Evolutionary conservation across 2,113 vertebrate genomes (phyloP), one percentile per base, ranked within the genome.

Genomic region (Ceyx margarethae): DNA sequence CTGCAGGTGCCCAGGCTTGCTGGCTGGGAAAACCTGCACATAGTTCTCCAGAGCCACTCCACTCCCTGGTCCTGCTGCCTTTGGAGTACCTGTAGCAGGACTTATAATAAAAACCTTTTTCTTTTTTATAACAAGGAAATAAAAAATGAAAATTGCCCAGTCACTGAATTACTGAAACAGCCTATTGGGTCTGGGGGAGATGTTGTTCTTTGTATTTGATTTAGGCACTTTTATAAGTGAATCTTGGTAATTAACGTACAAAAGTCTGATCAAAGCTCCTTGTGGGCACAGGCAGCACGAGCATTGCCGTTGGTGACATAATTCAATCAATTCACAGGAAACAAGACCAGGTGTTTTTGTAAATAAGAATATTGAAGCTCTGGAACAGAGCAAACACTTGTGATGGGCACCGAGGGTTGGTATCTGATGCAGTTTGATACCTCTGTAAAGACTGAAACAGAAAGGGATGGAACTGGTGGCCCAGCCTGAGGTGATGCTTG

Each of bases 1-100:
- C 25, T 1, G 1, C 40, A 26, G 35, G 31, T 5, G 3, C n/a
- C 0, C 5, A 0, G 26, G 56, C 19, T 92, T 3, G 0, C 35
- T 1, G 15, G 48, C 67, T 0, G 0, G 83, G 28, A 76, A 85
- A 85, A 23, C 25, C 48, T 51, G 28, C 2, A 3, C 43, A 81
- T 83, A 83, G 35, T 90, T 80, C 45, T 69, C 45, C 11, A 1
- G 62, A 93, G 21, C 22, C 14, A 0, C 25, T 60, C 69, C 37
- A 2, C 68, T 80, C 72, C 54, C 56, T 29, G 64, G 40, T 64
- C 42, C 53, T 17, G 22, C 62, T 89, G 58, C 79, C 37, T 80
- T 42, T 73, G 76, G 66, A 85, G 23, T n/a, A 40, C 35, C 15
- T 68, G 20, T 60, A 40, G 35, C 31, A 58, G 15, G 17, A 45